phyloP scores from a whole-genome alignment of 2,113 vertebrate genomes.

The Cacatua alba region DNA sequence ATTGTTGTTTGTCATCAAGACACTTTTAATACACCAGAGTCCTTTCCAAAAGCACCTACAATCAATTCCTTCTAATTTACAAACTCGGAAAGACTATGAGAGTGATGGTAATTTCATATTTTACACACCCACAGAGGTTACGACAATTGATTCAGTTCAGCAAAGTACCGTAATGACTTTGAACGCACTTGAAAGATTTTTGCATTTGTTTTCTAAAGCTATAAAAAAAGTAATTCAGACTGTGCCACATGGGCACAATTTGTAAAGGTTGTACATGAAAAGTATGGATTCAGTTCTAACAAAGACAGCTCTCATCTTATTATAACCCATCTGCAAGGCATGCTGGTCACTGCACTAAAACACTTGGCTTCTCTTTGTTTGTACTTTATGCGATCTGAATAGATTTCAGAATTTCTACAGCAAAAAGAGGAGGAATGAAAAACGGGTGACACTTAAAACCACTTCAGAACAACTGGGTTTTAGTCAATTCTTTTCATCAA shows the following conservation, averaged over 20 bases:
- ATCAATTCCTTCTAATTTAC: conserved; percentile 79
- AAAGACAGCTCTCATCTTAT: conserved; percentile 60
- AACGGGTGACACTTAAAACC: conserved; percentile 60
- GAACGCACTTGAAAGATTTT: conserved; percentile 80
- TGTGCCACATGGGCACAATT: conserved; percentile 65
- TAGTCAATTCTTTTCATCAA: conserved; percentile 32
- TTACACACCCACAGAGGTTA: conserved; percentile 78
- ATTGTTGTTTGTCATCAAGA: conserved; percentile 73
- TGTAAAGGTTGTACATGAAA: conserved; percentile 72
- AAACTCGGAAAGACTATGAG: conserved; percentile 45
- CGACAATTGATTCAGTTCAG: conserved; percentile 73
- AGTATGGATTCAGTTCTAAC: conserved; percentile 56
- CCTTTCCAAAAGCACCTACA: conserved; percentile 63
- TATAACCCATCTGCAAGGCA: conserved; percentile 50
- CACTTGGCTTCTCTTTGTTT: conserved; percentile 56
- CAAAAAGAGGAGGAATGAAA: conserved; percentile 25
- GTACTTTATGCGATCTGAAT: background rate
- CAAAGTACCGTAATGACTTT: conserved; percentile 75
- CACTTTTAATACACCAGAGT: conserved; percentile 63
- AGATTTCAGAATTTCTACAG: conserved; percentile 45
- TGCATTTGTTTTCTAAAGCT: conserved; percentile 76
- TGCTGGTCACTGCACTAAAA: conserved; percentile 3
- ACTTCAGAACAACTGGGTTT: conserved; percentile 32
- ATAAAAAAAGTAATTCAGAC: conserved; percentile 72
- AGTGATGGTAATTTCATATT: conserved; percentile 75